Conservation (phyloP, 2,113 vertebrate species). For the Ploceus nigricollis region DNA sequence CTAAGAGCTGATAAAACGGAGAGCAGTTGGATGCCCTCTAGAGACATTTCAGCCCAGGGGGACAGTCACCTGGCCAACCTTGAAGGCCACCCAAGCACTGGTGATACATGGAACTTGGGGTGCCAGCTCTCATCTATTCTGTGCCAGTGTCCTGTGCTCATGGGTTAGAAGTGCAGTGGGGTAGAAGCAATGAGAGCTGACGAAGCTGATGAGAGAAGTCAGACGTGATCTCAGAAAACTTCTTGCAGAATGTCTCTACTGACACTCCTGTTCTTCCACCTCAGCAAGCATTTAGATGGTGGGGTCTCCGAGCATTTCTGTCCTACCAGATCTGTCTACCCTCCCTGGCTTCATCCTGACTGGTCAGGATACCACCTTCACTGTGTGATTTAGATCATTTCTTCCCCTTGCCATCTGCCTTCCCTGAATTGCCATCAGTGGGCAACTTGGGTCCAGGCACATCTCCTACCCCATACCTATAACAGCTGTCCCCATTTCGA, state of each 20-base stretch:
- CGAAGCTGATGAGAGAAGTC: background rate
- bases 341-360: background rate
- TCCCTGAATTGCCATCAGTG: background rate
- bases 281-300: background rate
- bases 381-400: background rate
- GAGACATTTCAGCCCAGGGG: background rate
- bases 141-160: background rate
- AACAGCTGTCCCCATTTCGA: background rate
- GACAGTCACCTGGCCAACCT: background rate
- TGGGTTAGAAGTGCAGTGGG: background rate
- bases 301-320: background rate
- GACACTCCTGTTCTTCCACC: background rate
- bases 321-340: background rate
- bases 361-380: background rate
- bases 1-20: background rate
- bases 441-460: background rate
- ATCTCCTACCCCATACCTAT: background rate
- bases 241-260: background rate
- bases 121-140: background rate
- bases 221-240: background rate
- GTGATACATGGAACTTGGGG: background rate
- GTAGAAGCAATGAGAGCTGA: constrained; percentile 3
- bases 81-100: background rate
- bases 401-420: background rate
- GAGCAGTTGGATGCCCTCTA: background rate